A percentile compares a stretch with the other conserved stretches of the same genome.
Evolutionary conservation across 2,113 vertebrate species (phyloP).

Genomic region (pig (Sus scrofa)): DNA sequence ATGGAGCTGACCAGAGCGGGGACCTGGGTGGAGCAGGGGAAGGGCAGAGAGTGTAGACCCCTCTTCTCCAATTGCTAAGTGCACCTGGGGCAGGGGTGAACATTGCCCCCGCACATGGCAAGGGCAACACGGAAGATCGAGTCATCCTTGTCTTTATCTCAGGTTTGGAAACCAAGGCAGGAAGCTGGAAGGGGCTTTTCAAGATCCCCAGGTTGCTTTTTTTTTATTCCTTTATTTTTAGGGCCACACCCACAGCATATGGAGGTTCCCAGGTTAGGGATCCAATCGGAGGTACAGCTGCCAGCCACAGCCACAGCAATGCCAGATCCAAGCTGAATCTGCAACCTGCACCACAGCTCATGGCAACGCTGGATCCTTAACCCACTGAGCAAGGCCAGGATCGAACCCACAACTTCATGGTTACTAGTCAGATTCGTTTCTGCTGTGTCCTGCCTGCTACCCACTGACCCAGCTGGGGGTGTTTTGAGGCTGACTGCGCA

Average conservation of each 20-base stretch:
- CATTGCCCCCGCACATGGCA: accelerated
- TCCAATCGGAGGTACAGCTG: no score
- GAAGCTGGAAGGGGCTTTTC: background rate
- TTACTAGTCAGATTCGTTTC: no score
- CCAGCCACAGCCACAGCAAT: no score
- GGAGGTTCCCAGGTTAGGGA: no score
- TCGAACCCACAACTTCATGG: background rate
- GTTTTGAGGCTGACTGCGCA: accelerated
- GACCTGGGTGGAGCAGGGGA: no score
- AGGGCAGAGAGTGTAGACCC: accelerated
- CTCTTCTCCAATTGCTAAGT: background rate
- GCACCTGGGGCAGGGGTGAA: background rate
- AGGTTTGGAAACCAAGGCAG: background rate
- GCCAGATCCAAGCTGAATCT: no score
- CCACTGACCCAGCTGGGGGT: no score
- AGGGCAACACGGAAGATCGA: background rate
- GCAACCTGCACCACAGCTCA: no score
- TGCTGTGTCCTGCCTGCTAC: background rate
- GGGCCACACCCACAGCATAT: no score
- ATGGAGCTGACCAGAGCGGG: background rate
- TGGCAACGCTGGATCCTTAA: no score
- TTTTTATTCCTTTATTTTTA: no score
- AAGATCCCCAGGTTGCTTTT: background rate
- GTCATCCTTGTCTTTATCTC: background rate
- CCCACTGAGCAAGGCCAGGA: no score